Conservation (phyloP, 2,113 vertebrate species). For the Phoxinus phoxinus region DNA sequence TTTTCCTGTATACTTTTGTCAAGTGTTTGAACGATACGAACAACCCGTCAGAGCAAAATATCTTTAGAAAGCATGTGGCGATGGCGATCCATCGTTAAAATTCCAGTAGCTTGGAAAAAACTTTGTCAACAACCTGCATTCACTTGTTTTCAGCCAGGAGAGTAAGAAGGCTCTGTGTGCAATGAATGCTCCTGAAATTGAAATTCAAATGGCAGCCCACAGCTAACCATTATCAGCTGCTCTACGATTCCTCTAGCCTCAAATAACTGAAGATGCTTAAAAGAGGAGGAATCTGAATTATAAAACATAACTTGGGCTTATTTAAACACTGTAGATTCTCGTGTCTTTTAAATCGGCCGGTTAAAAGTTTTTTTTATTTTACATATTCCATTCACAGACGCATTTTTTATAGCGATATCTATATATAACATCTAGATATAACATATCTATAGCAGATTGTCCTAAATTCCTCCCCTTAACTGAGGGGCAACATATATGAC, state of each 20-base stretch:
- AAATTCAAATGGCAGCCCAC: slow-evolving; percentile 29
- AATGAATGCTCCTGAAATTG: slow-evolving; percentile 38
- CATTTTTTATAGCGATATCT: too few relatives aligned
- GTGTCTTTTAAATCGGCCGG: not conserved
- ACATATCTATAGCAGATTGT: not conserved
- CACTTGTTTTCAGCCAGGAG: slow-evolving; percentile 13
- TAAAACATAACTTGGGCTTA: not conserved
- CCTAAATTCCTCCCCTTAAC: not conserved
- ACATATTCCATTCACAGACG: not conserved
- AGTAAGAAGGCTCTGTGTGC: slow-evolving; percentile 18
- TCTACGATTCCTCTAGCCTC: not conserved
- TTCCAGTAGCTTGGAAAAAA: slow-evolving; percentile 29
- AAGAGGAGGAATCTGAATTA: not conserved
- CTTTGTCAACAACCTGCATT: slow-evolving; percentile 26
- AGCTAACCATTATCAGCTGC: slow-evolving; percentile 26
- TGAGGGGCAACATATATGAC: not conserved
- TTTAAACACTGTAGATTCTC: not conserved
- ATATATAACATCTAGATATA: too few relatives aligned
- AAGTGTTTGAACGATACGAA: not conserved
- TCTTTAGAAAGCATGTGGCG: not conserved
- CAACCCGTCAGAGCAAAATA: not conserved
- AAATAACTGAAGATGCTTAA: not conserved
- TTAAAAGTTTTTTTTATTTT: not conserved
- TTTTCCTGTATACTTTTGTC: not conserved
- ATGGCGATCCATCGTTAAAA: slow-evolving; percentile 11